phyloP scores from a whole-genome alignment of 2,113 vertebrate species.

The Tragelaphus strepsiceros region DNA sequence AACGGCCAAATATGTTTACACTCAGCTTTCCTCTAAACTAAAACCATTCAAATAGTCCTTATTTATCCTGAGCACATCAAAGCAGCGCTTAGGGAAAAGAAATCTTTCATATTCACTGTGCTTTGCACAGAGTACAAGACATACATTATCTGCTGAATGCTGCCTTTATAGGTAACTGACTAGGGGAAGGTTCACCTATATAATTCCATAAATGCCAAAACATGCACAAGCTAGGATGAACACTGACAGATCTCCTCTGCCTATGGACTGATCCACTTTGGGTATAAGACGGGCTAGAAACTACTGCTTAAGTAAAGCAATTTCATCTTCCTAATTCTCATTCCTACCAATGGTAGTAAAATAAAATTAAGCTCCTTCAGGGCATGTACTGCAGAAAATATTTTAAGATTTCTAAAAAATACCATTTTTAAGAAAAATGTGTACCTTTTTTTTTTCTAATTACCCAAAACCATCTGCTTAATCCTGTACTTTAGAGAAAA shows the following conservation, averaged over 20 bases:
- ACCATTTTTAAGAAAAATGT: background rate
- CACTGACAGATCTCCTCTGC: background rate
- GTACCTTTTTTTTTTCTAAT: background rate
- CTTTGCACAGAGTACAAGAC: background rate
- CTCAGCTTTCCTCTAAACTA: background rate
- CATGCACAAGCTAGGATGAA: background rate
- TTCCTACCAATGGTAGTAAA: background rate
- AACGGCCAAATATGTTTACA: background rate
- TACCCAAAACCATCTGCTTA: background rate
- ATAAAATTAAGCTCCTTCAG: background rate
- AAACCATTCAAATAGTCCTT: background rate
- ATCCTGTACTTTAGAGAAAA: background rate
- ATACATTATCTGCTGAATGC: rapidly evolving
- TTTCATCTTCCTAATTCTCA: background rate
- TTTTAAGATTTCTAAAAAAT: background rate
- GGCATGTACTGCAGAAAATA: background rate
- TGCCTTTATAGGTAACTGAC: background rate
- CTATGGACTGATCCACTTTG: background rate
- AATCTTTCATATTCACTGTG: background rate
- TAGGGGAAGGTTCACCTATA: background rate
- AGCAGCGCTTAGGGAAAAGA: background rate
- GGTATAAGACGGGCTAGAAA: background rate
- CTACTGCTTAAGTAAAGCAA: background rate
- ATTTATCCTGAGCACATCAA: background rate
- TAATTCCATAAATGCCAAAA: background rate